These are phyloP conservation scores for Cheilosia scutellata DNA, from an alignment of 2,888 invertebrate species.

Conservation along the genomic window DNA sequence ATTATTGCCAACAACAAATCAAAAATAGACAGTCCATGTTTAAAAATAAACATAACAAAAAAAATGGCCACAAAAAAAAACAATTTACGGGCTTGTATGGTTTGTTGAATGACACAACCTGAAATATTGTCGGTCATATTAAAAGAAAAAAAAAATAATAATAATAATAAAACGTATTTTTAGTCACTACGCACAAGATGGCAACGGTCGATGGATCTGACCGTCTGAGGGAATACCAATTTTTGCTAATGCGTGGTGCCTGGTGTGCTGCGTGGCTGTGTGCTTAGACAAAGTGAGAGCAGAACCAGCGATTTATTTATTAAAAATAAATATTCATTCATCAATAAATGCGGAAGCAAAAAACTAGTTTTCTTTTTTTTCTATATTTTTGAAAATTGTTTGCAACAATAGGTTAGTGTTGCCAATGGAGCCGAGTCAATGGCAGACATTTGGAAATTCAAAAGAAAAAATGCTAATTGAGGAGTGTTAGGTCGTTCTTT, in stretches of 20 bases:
- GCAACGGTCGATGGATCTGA: not conserved
- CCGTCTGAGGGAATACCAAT: not conserved
- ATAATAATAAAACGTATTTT: not conserved
- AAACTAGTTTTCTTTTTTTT: not conserved
- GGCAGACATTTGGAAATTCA: too few relatives aligned
- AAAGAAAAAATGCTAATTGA: too few relatives aligned
- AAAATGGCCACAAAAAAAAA: constrained; percentile 1
- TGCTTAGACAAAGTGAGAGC: not conserved
- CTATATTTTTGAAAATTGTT: too few relatives aligned
- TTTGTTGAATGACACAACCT: not conserved
- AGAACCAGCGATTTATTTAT: not conserved
- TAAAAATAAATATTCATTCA: not conserved
- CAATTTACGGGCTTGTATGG: not conserved
- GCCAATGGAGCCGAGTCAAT: too few relatives aligned
- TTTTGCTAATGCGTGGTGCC: not conserved
- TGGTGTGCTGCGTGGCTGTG: not conserved
- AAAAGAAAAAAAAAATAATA: not conserved
- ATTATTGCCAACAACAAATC: constrained; percentile 4
- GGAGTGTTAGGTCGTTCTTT: too few relatives aligned
- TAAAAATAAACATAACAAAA: not conserved
- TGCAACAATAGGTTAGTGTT: too few relatives aligned
- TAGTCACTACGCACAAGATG: not conserved
- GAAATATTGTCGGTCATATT: constrained; percentile 1
- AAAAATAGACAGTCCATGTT: not conserved
- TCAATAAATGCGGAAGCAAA: not conserved